These are phyloP conservation scores for Scaptomyza flava DNA, from an alignment of 2,888 invertebrate genomes.

Conservation along the genomic window DNA sequence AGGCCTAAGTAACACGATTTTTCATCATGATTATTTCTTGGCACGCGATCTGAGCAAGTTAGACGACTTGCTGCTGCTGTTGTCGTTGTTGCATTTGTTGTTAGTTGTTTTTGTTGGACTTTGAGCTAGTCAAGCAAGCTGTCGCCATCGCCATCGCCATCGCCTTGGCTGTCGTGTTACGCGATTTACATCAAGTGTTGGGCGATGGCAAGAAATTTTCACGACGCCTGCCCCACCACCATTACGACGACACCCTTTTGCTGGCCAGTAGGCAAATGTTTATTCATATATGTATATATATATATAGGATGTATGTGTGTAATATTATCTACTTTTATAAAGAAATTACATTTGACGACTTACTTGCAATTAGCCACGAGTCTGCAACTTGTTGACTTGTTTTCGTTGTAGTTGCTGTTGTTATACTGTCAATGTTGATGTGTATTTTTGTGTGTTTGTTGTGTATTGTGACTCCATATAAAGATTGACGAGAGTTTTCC, in stretches of 20 bases:
- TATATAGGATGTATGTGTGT: not conserved
- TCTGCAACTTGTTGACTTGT: conserved; percentile 37
- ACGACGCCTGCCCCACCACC: conserved; percentile 17
- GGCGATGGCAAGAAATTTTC: conserved; percentile 40
- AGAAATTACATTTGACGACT: conserved; percentile 65
- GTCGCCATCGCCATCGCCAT: conserved; percentile 63
- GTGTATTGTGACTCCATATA: conserved; percentile 3
- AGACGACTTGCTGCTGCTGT: conserved; percentile 48
- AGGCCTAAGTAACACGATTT: conserved; percentile 76
- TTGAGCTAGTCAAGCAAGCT: conserved; percentile 75
- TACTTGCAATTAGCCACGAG: conserved; percentile 62
- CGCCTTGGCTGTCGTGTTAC: conserved; percentile 67
- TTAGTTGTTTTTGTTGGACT: conserved; percentile 52
- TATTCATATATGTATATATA: not conserved
- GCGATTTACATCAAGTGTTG: conserved; percentile 67
- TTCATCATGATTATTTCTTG: conserved; percentile 79
- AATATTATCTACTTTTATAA: conserved; percentile 41
- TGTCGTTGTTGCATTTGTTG: conserved; percentile 19
- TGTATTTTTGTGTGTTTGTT: conserved; percentile 7
- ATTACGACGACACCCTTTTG: not conserved
- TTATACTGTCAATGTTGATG: not conserved
- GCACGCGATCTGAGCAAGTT: conserved; percentile 77
- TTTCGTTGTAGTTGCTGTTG: conserved; percentile 4
- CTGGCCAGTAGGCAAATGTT: not conserved
- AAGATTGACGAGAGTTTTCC: conserved; percentile 22